phyloP scores from a whole-genome alignment of 2,797 vertebrate genomes.

The Pitangus sulphuratus region DNA sequence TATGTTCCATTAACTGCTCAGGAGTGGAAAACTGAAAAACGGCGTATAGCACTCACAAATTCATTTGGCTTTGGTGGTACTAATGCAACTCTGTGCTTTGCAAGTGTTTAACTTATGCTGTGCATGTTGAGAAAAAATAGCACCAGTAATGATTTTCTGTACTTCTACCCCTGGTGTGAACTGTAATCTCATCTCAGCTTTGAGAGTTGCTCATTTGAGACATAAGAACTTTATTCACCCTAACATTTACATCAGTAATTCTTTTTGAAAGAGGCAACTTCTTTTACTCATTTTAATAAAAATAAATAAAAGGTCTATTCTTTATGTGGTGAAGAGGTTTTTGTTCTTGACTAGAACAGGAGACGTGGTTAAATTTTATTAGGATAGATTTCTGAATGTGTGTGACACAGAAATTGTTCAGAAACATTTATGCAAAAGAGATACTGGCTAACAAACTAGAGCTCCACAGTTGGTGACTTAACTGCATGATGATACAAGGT shows the following conservation, averaged over 20 bases:
- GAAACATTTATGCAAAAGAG: neutral
- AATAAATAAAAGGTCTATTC: neutral
- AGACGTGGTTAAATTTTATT: neutral
- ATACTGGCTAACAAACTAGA: neutral
- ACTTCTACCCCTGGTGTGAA: neutral
- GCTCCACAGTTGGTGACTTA: neutral
- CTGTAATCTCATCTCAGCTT: neutral
- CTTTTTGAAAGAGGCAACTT: neutral
- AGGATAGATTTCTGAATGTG: neutral
- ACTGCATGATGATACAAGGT: neutral
- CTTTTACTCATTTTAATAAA: neutral
- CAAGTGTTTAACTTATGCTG: slow-evolving; percentile 11
- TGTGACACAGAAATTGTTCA: neutral
- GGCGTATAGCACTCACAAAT: slow-evolving; percentile 88
- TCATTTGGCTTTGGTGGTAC: slow-evolving; percentile 98
- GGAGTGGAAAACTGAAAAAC: slow-evolving; percentile 80
- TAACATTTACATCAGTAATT: neutral
- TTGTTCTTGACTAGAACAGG: neutral
- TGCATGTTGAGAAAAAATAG: neutral
- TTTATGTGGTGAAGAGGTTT: neutral
- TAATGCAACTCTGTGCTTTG: slow-evolving; percentile 92
- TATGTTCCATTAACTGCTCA: slow-evolving; percentile 89
- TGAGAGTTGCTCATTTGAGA: neutral
- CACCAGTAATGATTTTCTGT: neutral
- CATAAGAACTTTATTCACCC: neutral